Evolutionary conservation across 2,113 vertebrate species (phyloP).

Genomic region (Entomyzon cyanotis): DNA sequence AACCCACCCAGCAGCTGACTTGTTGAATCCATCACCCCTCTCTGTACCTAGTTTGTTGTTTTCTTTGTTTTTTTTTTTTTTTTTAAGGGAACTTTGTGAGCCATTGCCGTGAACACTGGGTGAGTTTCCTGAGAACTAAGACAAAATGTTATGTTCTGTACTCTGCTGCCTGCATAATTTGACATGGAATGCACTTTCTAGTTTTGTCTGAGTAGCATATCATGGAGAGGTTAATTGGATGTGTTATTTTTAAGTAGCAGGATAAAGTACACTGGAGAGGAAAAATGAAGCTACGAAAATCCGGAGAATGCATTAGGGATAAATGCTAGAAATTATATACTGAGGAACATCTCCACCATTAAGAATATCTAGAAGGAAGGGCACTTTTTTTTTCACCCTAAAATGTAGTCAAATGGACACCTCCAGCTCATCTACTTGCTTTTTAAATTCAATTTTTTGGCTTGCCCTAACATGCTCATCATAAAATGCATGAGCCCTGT

Average conservation of each 20-base stretch:
- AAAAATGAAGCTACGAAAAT: constrained; percentile 48
- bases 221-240: constrained; percentile 58
- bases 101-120: constrained; percentile 9
- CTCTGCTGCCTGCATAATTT: constrained; percentile 55
- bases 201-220: not conserved
- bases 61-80: not conserved
- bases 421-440: not conserved
- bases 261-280: constrained; percentile 7
- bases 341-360: not conserved
- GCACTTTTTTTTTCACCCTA: not conserved
- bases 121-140: constrained; percentile 53
- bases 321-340: constrained; percentile 45
- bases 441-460: not conserved
- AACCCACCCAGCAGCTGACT: not conserved
- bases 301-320: constrained; percentile 46
- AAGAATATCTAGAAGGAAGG: constrained; percentile 28
- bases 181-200: constrained; percentile 44
- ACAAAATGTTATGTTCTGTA: constrained; percentile 43
- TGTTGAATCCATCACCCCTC: not conserved
- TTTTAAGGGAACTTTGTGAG: not conserved
- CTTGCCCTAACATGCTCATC: not conserved
- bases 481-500: not conserved
- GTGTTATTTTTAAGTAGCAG: constrained; percentile 64
- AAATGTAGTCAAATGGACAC: constrained; percentile 13
- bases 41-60: not conserved